Evolutionary conservation across 64 coral and sea anemone genomes (phyloP).

Genomic region (Anthopleura sola): DNA sequence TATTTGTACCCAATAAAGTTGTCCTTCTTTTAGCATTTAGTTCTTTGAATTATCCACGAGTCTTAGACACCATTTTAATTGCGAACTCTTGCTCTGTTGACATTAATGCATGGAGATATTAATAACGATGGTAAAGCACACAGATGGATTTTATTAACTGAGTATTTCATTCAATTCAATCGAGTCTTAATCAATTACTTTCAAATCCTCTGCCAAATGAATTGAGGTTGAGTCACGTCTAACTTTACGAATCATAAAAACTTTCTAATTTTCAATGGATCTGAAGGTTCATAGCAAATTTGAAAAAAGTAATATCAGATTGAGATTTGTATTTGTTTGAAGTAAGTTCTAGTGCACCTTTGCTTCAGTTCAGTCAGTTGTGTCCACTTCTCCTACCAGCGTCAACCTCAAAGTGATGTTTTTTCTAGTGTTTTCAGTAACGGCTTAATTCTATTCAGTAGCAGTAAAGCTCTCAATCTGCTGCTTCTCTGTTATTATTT

Average conservation of each 20-base stretch:
- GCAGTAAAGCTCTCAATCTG: too few relatives aligned
- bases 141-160: background rate
- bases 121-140: background rate
- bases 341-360: too few relatives aligned
- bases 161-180: background rate
- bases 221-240: background rate
- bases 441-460: too few relatives aligned
- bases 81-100: too few relatives aligned
- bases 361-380: too few relatives aligned
- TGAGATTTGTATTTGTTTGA: too few relatives aligned
- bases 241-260: background rate
- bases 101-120: background rate
- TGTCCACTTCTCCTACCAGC: too few relatives aligned
- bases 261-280: background rate
- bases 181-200: slow-evolving; percentile 8
- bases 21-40: background rate
- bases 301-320: too few relatives aligned
- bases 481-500: too few relatives aligned
- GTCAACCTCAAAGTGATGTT: too few relatives aligned
- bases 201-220: background rate
- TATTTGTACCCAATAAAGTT: background rate
- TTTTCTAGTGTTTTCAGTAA: too few relatives aligned
- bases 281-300: background rate
- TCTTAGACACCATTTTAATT: too few relatives aligned
- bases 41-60: background rate